Evolutionary conservation across 2,888 invertebrate genomes (phyloP), one percentile per base, ranked within the genome.

Genomic region (Pycnomerus fuliginosus): DNA sequence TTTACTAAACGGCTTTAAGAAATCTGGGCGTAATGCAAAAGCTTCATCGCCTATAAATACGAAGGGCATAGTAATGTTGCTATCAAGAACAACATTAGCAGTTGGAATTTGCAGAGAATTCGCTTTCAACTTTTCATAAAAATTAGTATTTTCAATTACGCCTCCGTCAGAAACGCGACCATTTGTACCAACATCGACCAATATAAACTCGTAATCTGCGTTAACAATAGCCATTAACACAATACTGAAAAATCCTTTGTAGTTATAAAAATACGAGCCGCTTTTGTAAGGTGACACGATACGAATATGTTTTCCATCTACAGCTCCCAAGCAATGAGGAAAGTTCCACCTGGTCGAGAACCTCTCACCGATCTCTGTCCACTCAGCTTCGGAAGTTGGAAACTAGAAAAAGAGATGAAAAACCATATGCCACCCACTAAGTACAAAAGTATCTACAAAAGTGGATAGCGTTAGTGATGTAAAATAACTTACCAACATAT

Each of bases 221-320:
- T 50, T 30, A 16, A 39, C 46, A 15, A 50, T 28, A 30, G 44
- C 43, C 29, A 47, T 22, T 25, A 48, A 36, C n/a, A 48, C 40
- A 30, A 46, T 36, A 15, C 45, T 44, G 20, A 10, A 39, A 11
- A 17, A 35, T 25, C 36, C 40, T 31, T 48, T 39, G n/a, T n/a
- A n/a, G n/a, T n/a, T n/a, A n/a, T n/a, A n/a, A n/a, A n/a, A n/a
- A n/a, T n/a, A n/a, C n/a, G 46, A 44, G 15, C 46, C 50, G 22
- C 41, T 40, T n/a, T 27, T 32, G 7, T 16, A 16, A 31, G 52
- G 52, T 27, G 25, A 20, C 11, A 35, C 15, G 35, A 53, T 54
- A n/a, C 22, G 22, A 16, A 53, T 37, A 44, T 54, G 52, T 33
- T 53, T 53, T 13, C 53, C 48, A 38, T 53, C 50, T 20, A 53